A percentile compares a stretch with the other conserved stretches of the same genome.
phyloP scores from a whole-genome alignment of 2,888 invertebrate genomes.

The Glomeris marginata region DNA sequence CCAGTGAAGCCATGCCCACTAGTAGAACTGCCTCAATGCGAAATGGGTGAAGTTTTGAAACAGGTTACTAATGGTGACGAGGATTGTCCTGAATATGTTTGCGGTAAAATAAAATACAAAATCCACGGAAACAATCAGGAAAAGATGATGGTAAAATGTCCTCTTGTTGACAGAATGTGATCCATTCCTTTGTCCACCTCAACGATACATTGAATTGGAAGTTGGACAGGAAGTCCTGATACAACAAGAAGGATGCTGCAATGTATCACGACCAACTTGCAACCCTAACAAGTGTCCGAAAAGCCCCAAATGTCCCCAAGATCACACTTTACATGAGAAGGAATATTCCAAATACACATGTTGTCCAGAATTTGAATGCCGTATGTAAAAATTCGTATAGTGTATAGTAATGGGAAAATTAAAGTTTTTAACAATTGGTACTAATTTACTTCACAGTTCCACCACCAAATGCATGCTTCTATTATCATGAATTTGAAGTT shows the following conservation, averaged over 20 bases:
- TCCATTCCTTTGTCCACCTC: conserved; percentile 51
- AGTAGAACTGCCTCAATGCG: conserved; percentile 39
- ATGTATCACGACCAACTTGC: conserved; percentile 43
- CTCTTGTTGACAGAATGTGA: conserved; percentile 45
- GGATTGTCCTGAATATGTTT: conserved; percentile 56
- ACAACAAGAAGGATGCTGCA: conserved; percentile 56
- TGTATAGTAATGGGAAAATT: background rate
- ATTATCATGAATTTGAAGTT: conserved; percentile 40
- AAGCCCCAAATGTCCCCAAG: conserved; percentile 43
- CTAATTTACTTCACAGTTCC: conserved; percentile 33
- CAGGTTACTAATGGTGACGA: conserved; percentile 44
- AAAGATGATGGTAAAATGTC: background rate
- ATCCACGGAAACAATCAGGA: background rate
- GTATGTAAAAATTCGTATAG: conserved; percentile 29
- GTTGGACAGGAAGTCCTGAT: conserved; percentile 42
- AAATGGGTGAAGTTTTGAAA: conserved; percentile 30
- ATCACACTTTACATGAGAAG: conserved; percentile 31
- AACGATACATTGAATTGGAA: conserved; percentile 23
- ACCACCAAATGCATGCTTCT: conserved; percentile 49
- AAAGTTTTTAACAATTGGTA: background rate
- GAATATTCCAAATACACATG: conserved; percentile 33
- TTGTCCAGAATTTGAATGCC: conserved; percentile 50
- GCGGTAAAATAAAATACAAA: conserved; percentile 39
- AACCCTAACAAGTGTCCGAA: conserved; percentile 45
- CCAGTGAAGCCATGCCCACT: conserved; percentile 53